Conservation (phyloP, 2,113 vertebrate genomes). For the Diglossa brunneiventris region DNA sequence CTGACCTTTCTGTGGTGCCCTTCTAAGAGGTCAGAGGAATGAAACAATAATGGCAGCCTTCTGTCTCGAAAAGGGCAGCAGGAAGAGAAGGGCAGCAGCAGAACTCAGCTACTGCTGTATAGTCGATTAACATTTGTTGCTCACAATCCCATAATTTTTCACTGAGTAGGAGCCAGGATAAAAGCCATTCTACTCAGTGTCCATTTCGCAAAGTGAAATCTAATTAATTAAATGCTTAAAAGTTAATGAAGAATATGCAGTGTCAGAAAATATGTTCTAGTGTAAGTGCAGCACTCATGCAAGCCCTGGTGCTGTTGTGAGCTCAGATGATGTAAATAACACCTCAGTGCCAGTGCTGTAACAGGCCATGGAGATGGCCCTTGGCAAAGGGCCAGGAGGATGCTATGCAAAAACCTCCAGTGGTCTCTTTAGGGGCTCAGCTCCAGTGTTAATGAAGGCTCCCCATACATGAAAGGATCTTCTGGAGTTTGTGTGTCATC, state of each 20-base stretch:
- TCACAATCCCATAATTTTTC: slow-evolving; percentile 37
- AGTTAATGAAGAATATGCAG: slow-evolving; percentile 48
- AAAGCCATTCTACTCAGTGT: slow-evolving; percentile 50
- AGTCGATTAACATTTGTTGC: slow-evolving; percentile 60
- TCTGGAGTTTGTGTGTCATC: not conserved
- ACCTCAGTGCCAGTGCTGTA: not conserved
- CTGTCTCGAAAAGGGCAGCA: slow-evolving; percentile 23
- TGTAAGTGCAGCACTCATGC: not conserved
- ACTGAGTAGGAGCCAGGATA: slow-evolving; percentile 37
- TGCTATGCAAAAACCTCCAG: not conserved
- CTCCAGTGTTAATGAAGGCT: not conserved
- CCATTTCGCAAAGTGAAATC: slow-evolving; percentile 47
- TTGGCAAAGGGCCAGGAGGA: not conserved
- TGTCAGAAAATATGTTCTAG: slow-evolving; percentile 17
- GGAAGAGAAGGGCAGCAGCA: slow-evolving; percentile 33
- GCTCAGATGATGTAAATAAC: not conserved
- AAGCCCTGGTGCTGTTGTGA: slow-evolving; percentile 16
- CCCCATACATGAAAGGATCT: not conserved
- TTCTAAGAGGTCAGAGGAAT: slow-evolving; percentile 43
- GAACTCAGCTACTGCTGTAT: not conserved
- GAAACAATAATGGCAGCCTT: slow-evolving; percentile 52
- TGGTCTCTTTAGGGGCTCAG: not conserved
- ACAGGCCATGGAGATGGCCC: not conserved
- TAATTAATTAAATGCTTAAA: slow-evolving; percentile 63
- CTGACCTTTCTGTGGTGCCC: slow-evolving; percentile 41